phyloP scores from a whole-genome alignment of 2,888 invertebrate species.

The Oxytorus armatus region DNA sequence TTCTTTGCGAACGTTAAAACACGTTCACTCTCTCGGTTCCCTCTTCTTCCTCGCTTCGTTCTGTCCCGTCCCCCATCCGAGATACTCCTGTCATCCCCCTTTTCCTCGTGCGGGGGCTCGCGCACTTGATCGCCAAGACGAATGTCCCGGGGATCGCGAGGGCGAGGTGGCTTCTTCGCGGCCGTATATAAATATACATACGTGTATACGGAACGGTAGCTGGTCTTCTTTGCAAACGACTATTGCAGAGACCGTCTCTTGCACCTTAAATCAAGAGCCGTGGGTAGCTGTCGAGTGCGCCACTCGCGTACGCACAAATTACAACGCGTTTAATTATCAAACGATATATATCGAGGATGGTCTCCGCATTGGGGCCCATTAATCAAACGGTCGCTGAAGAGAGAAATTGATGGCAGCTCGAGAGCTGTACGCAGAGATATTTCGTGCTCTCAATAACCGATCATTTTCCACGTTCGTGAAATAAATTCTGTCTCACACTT shows the following conservation, averaged over 20 bases:
- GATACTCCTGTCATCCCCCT: conserved; percentile 23
- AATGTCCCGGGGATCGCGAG: conserved; percentile 50
- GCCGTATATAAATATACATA: background rate
- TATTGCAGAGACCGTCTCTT: conserved; percentile 56
- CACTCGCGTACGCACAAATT: conserved; percentile 73
- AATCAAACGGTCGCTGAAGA: conserved; percentile 71
- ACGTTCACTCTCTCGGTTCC: conserved; percentile 19
- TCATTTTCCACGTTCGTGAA: conserved; percentile 69
- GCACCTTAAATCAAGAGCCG: conserved; percentile 78
- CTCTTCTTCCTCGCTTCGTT: background rate
- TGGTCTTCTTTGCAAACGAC: conserved; percentile 20
- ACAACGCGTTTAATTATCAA: conserved; percentile 79
- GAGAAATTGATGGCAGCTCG: conserved; percentile 20
- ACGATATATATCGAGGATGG: conserved; percentile 66
- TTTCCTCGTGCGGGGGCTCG: conserved; percentile 20
- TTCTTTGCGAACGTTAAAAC: conserved; percentile 29
- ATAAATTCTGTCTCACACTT: conserved; percentile 77
- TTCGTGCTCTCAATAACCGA: conserved; percentile 67
- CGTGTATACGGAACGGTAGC: background rate
- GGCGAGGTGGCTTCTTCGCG: background rate
- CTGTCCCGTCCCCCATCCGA: background rate
- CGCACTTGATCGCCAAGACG: conserved; percentile 46
- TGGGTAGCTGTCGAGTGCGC: conserved; percentile 70
- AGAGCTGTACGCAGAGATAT: conserved; percentile 11
- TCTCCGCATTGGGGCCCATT: conserved; percentile 68